phyloP scores from a whole-genome alignment of 2,113 vertebrate species.

The Fukomys damarensis region DNA sequence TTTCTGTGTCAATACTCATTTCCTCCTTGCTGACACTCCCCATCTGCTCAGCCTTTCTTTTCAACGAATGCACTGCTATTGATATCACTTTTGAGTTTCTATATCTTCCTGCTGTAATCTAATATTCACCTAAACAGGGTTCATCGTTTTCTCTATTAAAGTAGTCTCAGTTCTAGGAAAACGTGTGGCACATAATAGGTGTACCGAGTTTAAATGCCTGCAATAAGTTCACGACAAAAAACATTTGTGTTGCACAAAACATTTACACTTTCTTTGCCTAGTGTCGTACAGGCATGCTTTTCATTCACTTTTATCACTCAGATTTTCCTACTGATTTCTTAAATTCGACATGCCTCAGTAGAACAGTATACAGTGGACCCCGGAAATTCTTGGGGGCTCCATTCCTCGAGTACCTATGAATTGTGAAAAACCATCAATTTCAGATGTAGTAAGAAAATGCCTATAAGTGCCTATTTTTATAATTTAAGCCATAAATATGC shows the following conservation, averaged over 20 bases:
- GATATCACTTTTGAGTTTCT: neutral
- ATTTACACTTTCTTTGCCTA: neutral
- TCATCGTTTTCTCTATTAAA: neutral
- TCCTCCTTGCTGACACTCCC: neutral
- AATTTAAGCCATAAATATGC: neutral
- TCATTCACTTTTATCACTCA: neutral
- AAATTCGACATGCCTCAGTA: neutral
- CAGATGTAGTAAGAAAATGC: neutral
- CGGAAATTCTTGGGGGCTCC: neutral
- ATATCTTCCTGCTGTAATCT: neutral
- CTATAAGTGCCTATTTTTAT: neutral
- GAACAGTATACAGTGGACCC: neutral
- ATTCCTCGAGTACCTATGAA: neutral
- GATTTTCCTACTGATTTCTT: neutral
- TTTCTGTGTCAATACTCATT: too few species aligned
- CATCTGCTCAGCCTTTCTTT: neutral
- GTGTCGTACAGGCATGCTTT: neutral
- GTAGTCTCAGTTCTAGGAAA: neutral
- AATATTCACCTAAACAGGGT: neutral
- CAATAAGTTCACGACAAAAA: neutral
- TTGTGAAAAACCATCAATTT: neutral
- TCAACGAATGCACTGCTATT: neutral
- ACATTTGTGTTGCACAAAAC: neutral
- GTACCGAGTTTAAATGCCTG: neutral
- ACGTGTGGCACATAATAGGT: neutral